Conservation (phyloP, 1,140 invertebrate species). For the Aphelinus atriplicis region DNA sequence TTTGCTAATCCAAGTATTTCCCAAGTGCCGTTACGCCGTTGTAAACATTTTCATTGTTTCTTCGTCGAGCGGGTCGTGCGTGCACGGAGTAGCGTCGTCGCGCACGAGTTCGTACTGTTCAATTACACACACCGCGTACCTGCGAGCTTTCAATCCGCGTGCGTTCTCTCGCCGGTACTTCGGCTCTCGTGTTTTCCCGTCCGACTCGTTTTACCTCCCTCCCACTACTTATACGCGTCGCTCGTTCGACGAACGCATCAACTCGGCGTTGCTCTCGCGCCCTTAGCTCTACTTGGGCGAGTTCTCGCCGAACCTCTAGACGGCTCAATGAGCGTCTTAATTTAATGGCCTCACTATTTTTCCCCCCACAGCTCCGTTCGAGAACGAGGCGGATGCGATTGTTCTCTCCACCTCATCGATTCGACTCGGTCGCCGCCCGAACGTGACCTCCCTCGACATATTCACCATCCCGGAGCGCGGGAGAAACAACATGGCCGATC, state of each 20-base stretch:
- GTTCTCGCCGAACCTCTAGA: conserved; percentile 12
- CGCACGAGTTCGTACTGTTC: conserved; percentile 10
- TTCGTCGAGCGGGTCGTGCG: background rate
- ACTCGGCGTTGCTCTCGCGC: background rate
- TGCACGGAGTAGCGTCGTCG: background rate
- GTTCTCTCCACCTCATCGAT: no score
- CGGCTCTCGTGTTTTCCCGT: background rate
- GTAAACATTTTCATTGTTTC: conserved; percentile 40
- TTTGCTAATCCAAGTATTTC: conserved; percentile 39
- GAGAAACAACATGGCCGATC: no score
- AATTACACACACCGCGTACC: conserved; percentile 32
- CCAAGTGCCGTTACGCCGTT: conserved; percentile 33
- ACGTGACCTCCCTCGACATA: no score
- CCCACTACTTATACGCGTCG: conserved; percentile 29
- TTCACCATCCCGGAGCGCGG: no score
- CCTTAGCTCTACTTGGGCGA: no score
- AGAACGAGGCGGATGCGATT: no score
- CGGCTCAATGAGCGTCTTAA: conserved; percentile 44
- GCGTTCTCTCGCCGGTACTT: background rate
- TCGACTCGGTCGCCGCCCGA: no score
- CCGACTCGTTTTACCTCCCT: conserved; percentile 18
- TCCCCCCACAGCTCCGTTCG: background rate
- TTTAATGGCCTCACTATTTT: conserved; percentile 42
- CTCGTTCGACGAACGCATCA: conserved; percentile 33
- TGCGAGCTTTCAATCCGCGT: conserved; percentile 44